Conservation (phyloP, 2,888 invertebrate genomes). For the Archips crataeganus region DNA sequence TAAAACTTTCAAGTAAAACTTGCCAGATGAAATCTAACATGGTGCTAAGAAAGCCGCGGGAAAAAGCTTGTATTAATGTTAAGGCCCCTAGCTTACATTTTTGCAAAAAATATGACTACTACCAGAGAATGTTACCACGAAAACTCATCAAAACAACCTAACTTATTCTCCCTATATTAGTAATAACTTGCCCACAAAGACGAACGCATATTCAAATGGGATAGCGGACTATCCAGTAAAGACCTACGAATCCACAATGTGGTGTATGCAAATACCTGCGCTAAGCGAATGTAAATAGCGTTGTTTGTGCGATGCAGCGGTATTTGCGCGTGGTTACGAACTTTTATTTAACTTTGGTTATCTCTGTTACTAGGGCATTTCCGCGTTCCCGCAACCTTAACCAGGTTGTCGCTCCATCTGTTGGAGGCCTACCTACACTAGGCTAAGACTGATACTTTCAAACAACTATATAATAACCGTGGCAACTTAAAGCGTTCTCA, state of each 20-base stretch:
- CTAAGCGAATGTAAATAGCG: constrained; percentile 31
- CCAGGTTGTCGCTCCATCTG: no score
- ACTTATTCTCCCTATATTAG: neutral
- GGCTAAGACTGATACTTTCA: no score
- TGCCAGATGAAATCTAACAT: no score
- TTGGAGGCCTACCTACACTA: no score
- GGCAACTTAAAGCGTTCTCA: no score
- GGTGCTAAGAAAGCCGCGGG: no score
- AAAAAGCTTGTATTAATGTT: no score
- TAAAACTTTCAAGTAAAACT: no score
- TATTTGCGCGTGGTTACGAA: constrained; percentile 8
- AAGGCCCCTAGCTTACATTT: no score
- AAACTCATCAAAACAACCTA: neutral
- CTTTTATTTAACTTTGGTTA: neutral
- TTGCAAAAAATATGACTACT: neutral
- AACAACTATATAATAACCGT: no score
- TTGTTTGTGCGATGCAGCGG: constrained; percentile 22
- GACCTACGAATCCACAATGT: neutral
- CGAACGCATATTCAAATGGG: neutral
- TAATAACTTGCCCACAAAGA: neutral
- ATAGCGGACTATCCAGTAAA: constrained; percentile 10
- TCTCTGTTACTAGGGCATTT: neutral
- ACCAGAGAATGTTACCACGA: neutral
- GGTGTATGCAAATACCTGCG: constrained; percentile 25
- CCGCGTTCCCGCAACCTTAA: no score